These are phyloP conservation scores for Acronicta leporina DNA, from an alignment of 2,888 invertebrate genomes.

Conservation along the genomic window DNA sequence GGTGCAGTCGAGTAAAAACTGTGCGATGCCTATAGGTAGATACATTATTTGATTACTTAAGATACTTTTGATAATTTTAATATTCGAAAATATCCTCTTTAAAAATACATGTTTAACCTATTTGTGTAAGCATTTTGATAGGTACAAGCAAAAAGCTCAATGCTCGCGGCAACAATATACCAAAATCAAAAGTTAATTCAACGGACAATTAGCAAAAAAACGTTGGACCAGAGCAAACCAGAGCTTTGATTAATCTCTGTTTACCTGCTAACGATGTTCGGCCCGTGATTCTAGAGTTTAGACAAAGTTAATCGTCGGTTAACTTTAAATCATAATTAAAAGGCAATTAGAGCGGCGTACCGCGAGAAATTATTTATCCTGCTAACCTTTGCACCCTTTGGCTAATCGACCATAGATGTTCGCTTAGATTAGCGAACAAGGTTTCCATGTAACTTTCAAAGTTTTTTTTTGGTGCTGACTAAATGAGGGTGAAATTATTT, in stretches of 20 bases:
- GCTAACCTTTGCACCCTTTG: conserved; percentile 54
- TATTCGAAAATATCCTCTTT: background rate
- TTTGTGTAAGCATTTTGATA: conserved; percentile 12
- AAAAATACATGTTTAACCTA: background rate
- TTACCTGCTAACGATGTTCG: conserved; percentile 57
- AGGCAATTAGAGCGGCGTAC: conserved; percentile 61
- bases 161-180: conserved; percentile 7
- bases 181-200: conserved; percentile 45
- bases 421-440: conserved; percentile 35
- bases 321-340: conserved; percentile 67
- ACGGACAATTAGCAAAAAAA: conserved; percentile 57
- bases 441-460: conserved; percentile 10
- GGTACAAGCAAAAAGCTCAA: conserved; percentile 28
- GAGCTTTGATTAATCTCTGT: conserved; percentile 58
- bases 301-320: conserved; percentile 53
- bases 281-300: conserved; percentile 54
- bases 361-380: conserved; percentile 56
- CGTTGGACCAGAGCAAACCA: conserved; percentile 44
- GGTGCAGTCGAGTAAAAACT: no score
- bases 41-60: no score
- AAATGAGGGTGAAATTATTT: background rate
- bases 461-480: background rate
- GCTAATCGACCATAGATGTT: conserved; percentile 51
- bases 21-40: no score
- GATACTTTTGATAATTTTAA: background rate